These are phyloP conservation scores for Agrilus mali DNA, from an alignment of 2,888 invertebrate species.

Conservation along the genomic window DNA sequence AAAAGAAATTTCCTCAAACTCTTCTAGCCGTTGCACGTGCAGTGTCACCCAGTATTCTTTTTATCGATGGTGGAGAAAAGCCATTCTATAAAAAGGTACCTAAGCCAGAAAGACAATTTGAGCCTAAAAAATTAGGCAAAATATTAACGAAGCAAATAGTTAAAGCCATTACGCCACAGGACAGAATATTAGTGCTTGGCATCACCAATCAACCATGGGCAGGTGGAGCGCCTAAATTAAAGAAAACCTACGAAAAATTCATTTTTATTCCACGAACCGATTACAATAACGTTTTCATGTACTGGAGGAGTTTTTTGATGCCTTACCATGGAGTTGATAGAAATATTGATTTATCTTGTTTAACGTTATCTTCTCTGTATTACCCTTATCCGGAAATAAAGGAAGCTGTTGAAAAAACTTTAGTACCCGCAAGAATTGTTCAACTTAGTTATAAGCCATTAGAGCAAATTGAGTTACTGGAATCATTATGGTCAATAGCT, in stretches of 20 bases:
- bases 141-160: conserved; percentile 55
- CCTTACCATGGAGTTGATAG: conserved; percentile 45
- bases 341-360: conserved; percentile 43
- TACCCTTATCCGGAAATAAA: conserved; percentile 41
- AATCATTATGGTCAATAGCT: conserved; percentile 27
- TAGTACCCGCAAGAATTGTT: conserved; percentile 39
- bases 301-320: conserved; percentile 44
- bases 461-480: conserved; percentile 38
- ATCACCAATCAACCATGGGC: conserved; percentile 57
- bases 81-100: conserved; percentile 58
- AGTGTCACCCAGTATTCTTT: conserved; percentile 50
- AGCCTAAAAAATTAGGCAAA: conserved; percentile 58
- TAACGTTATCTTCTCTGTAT: conserved; percentile 41
- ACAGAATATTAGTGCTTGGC: conserved; percentile 57
- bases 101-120: conserved; percentile 44
- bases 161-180: conserved; percentile 50
- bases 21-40: too few relatives aligned
- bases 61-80: conserved; percentile 53
- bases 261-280: conserved; percentile 38
- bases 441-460: conserved; percentile 41
- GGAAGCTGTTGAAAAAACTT: conserved; percentile 32
- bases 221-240: conserved; percentile 34
- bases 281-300: conserved; percentile 44
- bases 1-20: too few relatives aligned
- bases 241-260: conserved; percentile 43